Percentiles rank a stretch among this genome's conserved stretches.
phyloP scores from a whole-genome alignment of 2,888 invertebrate species.

The Meta bourneti region DNA sequence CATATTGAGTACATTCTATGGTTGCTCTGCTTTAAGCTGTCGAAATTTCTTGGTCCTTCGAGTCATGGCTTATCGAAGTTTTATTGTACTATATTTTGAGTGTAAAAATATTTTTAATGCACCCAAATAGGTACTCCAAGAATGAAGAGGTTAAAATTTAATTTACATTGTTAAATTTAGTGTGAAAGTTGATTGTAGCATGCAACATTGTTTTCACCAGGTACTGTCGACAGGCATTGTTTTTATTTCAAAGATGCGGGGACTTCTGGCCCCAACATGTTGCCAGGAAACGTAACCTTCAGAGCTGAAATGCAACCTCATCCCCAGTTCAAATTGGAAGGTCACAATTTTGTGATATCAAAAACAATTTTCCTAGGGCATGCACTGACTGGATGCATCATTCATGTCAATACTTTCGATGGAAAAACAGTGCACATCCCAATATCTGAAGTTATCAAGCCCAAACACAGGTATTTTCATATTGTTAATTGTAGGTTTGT shows the following conservation, averaged over 20 bases:
- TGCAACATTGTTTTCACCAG: conserved; percentile 22
- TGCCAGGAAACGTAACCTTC: conserved; percentile 60
- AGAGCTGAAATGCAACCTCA: conserved; percentile 43
- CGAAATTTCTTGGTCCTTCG: too few relatives aligned
- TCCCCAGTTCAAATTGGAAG: conserved; percentile 49
- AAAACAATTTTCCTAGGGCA: conserved; percentile 33
- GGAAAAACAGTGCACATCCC: conserved; percentile 56
- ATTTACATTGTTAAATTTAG: too few relatives aligned
- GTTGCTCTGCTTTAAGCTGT: too few relatives aligned
- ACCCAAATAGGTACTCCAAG: too few relatives aligned
- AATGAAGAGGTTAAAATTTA: too few relatives aligned
- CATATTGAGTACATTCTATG: too few relatives aligned
- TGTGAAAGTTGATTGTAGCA: too few relatives aligned
- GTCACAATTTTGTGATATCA: conserved; percentile 20
- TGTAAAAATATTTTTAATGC: too few relatives aligned
- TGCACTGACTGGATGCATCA: conserved; percentile 54
- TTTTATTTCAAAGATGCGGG: conserved; percentile 62
- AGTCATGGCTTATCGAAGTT: too few relatives aligned
- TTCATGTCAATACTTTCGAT: conserved; percentile 61
- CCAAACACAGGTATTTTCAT: conserved; percentile 38
- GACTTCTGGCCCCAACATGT: conserved; percentile 50
- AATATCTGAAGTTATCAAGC: conserved; percentile 54
- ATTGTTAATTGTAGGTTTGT: neutral
- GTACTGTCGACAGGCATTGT: conserved; percentile 37
- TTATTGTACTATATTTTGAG: too few relatives aligned